phyloP scores from a whole-genome alignment of 2,797 vertebrate species.

The Macropodus opercularis region DNA sequence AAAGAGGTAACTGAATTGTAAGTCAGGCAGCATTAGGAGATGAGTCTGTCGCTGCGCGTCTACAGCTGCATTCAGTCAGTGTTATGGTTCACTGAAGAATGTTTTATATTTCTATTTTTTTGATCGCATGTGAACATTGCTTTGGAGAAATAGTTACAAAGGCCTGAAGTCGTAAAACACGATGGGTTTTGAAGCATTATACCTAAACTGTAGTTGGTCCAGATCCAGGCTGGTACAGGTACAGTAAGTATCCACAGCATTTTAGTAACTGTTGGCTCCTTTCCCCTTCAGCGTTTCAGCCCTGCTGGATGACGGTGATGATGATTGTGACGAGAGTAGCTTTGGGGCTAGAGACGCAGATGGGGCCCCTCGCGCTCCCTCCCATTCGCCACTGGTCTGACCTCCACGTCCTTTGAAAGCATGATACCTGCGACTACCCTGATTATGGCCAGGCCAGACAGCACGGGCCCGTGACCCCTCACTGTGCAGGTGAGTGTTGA shows the following conservation, averaged over 20 bases:
- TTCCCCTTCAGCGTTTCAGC: conserved; percentile 27
- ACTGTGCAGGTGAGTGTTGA: conserved; percentile 68
- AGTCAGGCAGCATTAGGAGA: conserved; percentile 7
- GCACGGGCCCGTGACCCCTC: conserved; percentile 55
- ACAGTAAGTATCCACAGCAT: conserved; percentile 19
- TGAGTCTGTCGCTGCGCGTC: not conserved
- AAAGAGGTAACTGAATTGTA: not conserved
- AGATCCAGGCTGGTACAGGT: conserved; percentile 19
- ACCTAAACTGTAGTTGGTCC: conserved; percentile 10
- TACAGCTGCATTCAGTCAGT: not conserved
- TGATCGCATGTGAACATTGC: not conserved
- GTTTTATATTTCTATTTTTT: not conserved
- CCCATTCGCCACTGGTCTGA: conserved; percentile 48
- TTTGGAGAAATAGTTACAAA: not conserved
- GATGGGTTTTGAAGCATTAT: not conserved
- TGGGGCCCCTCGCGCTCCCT: conserved; percentile 53
- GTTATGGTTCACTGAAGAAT: not conserved
- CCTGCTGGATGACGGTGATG: conserved; percentile 42
- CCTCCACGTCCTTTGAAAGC: conserved; percentile 66
- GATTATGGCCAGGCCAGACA: conserved; percentile 66
- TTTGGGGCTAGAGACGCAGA: conserved; percentile 67
- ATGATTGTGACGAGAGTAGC: conserved; percentile 44
- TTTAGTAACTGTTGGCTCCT: conserved; percentile 44
- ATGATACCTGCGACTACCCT: conserved; percentile 70
- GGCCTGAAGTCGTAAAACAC: not conserved